Base-by-base conservation (phyloP, 2,888 invertebrate genomes). In the Meiosimyza platycephala region DNA sequence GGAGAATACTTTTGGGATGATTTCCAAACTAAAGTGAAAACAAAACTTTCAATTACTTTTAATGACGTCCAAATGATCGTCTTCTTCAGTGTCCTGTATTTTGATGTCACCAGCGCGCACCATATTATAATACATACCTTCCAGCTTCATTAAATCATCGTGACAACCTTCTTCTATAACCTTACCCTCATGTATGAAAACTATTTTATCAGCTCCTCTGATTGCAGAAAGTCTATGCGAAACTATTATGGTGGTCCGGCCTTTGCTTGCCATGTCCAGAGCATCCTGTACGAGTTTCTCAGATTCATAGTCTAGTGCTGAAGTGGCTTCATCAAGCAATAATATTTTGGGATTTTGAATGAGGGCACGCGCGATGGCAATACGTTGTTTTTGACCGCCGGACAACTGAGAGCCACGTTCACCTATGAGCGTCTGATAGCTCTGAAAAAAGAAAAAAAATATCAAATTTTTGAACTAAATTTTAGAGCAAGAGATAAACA, bases 321-420 rank as follows among this genome's bases (percentile, higher is more conserved):
- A 95, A 0, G 96, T 96, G 0, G 95, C 95, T 85, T 95, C 95
- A 80, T 95, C 95, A 63, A 94, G 87, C 0, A 94, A 87, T 16
- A 94, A 88, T 75, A 96, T 92, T 79, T 90, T 92, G 0, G 95
- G 95, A 78, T 92, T 90, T 76, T 93, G 89, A 22, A 95, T 92
- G 40, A 96, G 86, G 0, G 95, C 95, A 55, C 95, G 88, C 0
- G 95, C 95, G 75, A 96, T 95, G 33, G 95, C 95, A 74, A 95
- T 93, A 59, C 95, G 89, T 83, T 95, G 95, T 79, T 94, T 95
- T 83, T 95, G 95, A 0, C 95, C 95, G 2, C 95, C 95, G 0
- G 94, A 94, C 0, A 95, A 85, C 78, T 94, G 94, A 0, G 94
- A 92, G 0, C 95, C 95, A 72, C 93, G 88, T 80, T 95, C 95